Conservation (phyloP, 2,888 invertebrate species). For the Nomada flava region DNA sequence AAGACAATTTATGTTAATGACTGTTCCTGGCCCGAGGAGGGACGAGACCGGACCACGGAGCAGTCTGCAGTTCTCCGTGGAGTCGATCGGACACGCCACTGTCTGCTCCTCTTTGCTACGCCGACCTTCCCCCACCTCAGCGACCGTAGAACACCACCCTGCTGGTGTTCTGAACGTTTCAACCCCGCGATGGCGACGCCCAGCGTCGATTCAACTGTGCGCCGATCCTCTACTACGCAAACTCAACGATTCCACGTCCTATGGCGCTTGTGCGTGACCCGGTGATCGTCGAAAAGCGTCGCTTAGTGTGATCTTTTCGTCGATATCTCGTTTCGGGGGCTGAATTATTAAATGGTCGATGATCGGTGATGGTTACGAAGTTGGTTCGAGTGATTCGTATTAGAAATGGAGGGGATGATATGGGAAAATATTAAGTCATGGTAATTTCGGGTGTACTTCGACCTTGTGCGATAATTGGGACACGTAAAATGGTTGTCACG, state of each 20-base stretch:
- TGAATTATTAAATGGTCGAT: not conserved
- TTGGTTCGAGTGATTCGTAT: not conserved
- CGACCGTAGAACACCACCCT: conserved; percentile 59
- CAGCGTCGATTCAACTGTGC: conserved; percentile 73
- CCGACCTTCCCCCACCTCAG: conserved; percentile 24
- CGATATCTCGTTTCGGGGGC: not conserved
- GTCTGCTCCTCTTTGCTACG: conserved; percentile 12
- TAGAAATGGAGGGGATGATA: not conserved
- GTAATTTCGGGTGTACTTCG: not conserved
- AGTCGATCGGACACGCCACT: conserved; percentile 75
- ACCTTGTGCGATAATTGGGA: not conserved
- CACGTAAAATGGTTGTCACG: conserved; percentile 5
- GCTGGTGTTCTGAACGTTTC: conserved; percentile 61
- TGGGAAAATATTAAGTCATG: not conserved
- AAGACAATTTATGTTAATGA: conserved; percentile 86
- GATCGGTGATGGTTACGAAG: not conserved
- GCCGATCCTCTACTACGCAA: conserved; percentile 74
- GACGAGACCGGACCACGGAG: conserved; percentile 69
- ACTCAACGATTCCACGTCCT: conserved; percentile 71
- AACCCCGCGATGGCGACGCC: conserved; percentile 82
- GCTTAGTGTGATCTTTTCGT: not conserved
- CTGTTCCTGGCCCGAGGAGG: conserved; percentile 77
- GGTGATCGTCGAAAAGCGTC: conserved; percentile 24
- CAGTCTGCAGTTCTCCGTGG: conserved; percentile 81
- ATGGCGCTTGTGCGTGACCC: conserved; percentile 50